Conservation (phyloP, 2,888 invertebrate species). For the Campoplex capitator region DNA sequence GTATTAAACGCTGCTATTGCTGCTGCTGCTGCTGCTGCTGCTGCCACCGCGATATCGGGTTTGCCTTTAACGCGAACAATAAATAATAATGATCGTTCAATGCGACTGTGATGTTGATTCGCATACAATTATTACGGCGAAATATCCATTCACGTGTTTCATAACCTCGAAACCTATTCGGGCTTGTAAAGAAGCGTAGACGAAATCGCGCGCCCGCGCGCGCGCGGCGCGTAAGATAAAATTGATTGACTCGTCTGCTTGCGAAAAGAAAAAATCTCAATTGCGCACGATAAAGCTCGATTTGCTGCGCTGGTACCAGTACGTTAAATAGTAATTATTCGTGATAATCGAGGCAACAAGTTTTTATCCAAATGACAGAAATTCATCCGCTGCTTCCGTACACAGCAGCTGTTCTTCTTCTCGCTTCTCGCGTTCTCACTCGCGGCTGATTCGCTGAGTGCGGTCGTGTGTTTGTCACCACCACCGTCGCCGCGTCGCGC, state of each 20-base stretch:
- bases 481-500: too few relatives aligned
- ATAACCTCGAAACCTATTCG: constrained; percentile 20
- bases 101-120: not conserved
- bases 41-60: too few relatives aligned
- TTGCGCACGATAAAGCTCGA: not conserved
- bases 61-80: too few relatives aligned
- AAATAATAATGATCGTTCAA: constrained; percentile 5
- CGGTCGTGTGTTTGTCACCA: not conserved
- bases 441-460: not conserved
- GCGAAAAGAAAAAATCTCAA: not conserved
- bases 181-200: too few relatives aligned
- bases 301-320: not conserved
- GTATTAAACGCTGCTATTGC: constrained; percentile 12
- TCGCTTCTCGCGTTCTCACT: too few relatives aligned
- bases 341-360: not conserved
- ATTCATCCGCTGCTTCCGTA: not conserved
- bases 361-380: constrained; percentile 13
- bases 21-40: not conserved
- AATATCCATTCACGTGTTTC: not conserved
- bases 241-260: not conserved
- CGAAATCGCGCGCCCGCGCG: too few relatives aligned
- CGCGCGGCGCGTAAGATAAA: not conserved
- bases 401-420: not conserved
- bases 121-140: not conserved
- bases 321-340: not conserved